These are phyloP conservation scores for Tethya wilhelma DNA, from an alignment of 37 sponge, comb jelly and placozoan genomes.

Conservation along the genomic window DNA sequence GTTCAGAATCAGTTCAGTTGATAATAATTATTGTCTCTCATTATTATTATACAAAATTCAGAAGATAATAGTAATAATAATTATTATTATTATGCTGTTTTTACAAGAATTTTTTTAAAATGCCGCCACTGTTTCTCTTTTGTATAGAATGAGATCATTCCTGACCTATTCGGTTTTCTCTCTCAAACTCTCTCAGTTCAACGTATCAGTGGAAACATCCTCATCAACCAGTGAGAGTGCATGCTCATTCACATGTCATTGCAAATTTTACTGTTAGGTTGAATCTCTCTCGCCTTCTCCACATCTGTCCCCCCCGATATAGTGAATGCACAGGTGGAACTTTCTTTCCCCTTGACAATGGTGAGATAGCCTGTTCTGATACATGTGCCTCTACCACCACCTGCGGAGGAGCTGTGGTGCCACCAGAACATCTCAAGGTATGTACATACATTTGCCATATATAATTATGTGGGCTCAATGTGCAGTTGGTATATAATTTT, in stretches of 20 bases:
- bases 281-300: too few species aligned
- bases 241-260: background rate
- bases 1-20: too few species aligned
- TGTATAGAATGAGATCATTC: constrained; percentile 9
- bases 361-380: background rate
- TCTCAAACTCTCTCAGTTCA: background rate
- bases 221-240: constrained; percentile 10
- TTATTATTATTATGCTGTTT: background rate
- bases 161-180: background rate
- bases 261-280: background rate
- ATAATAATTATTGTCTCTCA: too few species aligned
- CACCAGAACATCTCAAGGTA: constrained; percentile 51
- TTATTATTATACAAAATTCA: too few species aligned
- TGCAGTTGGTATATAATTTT: too few species aligned
- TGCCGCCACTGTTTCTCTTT: too few species aligned
- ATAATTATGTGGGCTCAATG: too few species aligned
- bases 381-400: constrained; percentile 22
- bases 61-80: background rate
- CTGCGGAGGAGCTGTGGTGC: constrained; percentile 43
- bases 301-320: background rate
- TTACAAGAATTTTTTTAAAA: too few species aligned
- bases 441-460: too few species aligned
- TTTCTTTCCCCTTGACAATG: constrained; percentile 4
- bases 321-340: background rate
- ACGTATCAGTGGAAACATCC: constrained; percentile 1